These are phyloP conservation scores for Mimumesa dahlbomi DNA, from an alignment of 2,888 invertebrate genomes.

Conservation along the genomic window DNA sequence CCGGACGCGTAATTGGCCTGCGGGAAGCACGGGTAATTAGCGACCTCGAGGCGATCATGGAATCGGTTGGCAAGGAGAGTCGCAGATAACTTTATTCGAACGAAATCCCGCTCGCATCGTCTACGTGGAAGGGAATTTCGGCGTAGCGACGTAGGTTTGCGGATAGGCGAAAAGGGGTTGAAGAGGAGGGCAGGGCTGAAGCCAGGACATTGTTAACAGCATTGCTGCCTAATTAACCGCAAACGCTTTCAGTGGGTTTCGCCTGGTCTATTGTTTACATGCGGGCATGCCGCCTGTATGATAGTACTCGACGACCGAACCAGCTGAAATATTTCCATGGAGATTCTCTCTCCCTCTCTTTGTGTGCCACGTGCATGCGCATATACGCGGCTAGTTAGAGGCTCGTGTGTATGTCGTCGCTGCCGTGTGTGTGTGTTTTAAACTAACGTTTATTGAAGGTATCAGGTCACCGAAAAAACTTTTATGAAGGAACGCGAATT, in stretches of 20 bases:
- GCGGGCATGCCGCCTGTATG: conserved; percentile 63
- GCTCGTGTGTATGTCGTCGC: conserved; percentile 27
- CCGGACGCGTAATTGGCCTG: conserved; percentile 37
- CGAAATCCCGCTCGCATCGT: conserved; percentile 39
- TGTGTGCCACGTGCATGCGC: conserved; percentile 35
- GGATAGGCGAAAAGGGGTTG: conserved; percentile 40
- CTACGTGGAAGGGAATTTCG: conserved; percentile 45
- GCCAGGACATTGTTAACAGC: conserved; percentile 71
- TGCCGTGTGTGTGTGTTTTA: not conserved
- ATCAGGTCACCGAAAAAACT: no score
- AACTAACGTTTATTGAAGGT: no score
- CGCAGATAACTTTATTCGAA: conserved; percentile 48
- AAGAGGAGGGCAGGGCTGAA: conserved; percentile 44
- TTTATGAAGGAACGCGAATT: no score
- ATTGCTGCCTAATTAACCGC: conserved; percentile 76
- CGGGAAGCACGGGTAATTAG: conserved; percentile 39
- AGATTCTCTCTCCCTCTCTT: conserved; percentile 57
- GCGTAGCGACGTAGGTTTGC: conserved; percentile 37
- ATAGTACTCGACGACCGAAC: conserved; percentile 63
- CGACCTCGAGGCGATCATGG: conserved; percentile 35
- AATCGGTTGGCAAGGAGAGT: conserved; percentile 24
- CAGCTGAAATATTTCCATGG: conserved; percentile 69
- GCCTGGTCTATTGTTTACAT: conserved; percentile 70
- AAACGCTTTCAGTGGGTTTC: conserved; percentile 70
- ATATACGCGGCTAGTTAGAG: no score